phyloP scores from a whole-genome alignment of 2,888 invertebrate species.

The Bombylius major region DNA sequence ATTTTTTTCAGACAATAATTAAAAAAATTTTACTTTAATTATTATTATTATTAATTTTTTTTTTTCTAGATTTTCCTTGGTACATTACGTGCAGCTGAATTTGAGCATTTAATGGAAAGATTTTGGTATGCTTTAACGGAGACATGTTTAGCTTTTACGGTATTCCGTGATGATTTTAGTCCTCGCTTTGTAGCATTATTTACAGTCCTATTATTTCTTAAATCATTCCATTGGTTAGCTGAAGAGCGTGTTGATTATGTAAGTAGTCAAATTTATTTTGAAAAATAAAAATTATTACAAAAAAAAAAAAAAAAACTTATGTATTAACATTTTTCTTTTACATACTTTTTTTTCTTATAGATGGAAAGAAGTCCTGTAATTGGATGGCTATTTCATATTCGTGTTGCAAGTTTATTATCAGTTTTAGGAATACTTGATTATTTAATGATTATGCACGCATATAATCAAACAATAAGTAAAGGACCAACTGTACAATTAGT shows the following conservation, averaged over 20 bases:
- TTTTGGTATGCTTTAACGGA: slow-evolving; percentile 99
- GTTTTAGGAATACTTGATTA: slow-evolving; percentile 74
- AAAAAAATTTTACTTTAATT: not conserved
- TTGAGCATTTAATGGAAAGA: slow-evolving; percentile 95
- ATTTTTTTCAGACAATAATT: not conserved
- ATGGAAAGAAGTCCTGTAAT: slow-evolving; percentile 99
- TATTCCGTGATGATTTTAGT: slow-evolving; percentile 97
- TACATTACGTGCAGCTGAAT: slow-evolving; percentile 85
- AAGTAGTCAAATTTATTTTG: slow-evolving; percentile 39
- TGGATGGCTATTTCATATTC: slow-evolving; percentile 84
- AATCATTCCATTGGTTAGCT: slow-evolving; percentile 99
- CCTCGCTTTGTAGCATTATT: slow-evolving; percentile 96
- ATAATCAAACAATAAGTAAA: slow-evolving; percentile 78
- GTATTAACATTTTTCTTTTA: not conserved
- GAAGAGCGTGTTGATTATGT: slow-evolving; percentile 99
- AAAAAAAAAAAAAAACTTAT: not conserved
- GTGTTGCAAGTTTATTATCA: slow-evolving; percentile 73
- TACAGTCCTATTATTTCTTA: slow-evolving; percentile 87
- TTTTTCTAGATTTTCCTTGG: slow-evolving; percentile 66
- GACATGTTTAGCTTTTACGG: slow-evolving; percentile 97
- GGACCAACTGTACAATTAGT: slow-evolving; percentile 97
- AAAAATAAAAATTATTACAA: not conserved
- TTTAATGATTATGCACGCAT: slow-evolving; percentile 85
- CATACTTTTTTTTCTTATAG: slow-evolving; percentile 38
- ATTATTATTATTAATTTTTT: not conserved